Evolutionary conservation across 2,797 vertebrate species (phyloP), one percentile per base, ranked within the genome.

Genomic region (Graptemys geographica): DNA sequence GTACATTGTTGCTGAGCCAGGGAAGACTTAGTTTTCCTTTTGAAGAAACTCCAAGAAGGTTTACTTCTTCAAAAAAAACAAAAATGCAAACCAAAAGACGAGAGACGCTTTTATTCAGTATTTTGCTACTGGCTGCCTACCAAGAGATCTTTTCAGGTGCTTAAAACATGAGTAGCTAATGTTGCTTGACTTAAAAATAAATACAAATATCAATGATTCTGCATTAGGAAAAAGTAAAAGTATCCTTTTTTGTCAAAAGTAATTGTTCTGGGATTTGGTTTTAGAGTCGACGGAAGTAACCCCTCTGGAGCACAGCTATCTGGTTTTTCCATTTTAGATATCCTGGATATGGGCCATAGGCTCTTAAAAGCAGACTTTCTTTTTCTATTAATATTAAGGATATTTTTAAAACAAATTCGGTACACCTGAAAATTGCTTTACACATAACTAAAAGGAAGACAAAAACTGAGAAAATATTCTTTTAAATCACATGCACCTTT

Each of bases 101-200:
- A 49, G 88, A 87, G 59, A 84, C 81, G 8, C 86, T 55, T 86
- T 78, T 90, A 83, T 79, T 89, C 53, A 80, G 62, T 78, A 7
- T n/a, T 94, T 96, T 97, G 87, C 90, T 81, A 21, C 53, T 56
- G 16, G 18, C 65, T 28, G 55, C 41, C 59, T 74, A 72, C 79
- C 16, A 81, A 96, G 84, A 91, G 80, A 53, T 33, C 25, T 47
- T 93, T 90, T 86, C 81, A 92, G 81, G 44, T 10, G 93, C 16
- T 89, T 91, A 59, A 65, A 19, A 87, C 33, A 27, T 8, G 6
- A 79, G 51, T 41, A 89, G 7, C 1, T 80, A 84, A 89, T 86
- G 86, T 84, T 96, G 21, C 44, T 81, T 92, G 44, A 37, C 49
- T 94, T 74, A 91, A 31, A 56, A 83, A 27, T 41, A 27, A 37